Evolutionary conservation across 2,113 vertebrate species (phyloP).

Genomic region (Tychaedon coryphoeus): DNA sequence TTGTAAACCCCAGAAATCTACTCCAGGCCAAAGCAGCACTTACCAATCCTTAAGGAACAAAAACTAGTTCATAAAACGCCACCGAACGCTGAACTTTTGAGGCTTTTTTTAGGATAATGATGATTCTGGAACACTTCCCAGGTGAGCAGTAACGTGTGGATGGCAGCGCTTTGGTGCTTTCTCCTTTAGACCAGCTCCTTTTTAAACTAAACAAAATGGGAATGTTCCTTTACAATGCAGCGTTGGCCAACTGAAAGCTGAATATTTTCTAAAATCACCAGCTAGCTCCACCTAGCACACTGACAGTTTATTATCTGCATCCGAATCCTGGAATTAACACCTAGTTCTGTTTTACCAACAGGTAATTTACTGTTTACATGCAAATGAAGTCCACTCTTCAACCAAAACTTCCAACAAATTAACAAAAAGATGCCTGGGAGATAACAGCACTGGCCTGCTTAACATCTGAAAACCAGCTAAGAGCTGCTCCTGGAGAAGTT

Average conservation of each 20-base stretch:
- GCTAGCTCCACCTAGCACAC: neutral
- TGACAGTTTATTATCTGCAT: neutral
- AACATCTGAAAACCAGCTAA: neutral
- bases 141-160: neutral
- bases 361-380: neutral
- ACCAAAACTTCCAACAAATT: neutral
- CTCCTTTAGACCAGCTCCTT: neutral
- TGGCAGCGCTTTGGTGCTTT: neutral
- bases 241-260: neutral
- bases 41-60: too few relatives aligned
- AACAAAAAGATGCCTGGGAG: neutral
- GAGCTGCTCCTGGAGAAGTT: neutral
- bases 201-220: neutral
- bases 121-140: neutral
- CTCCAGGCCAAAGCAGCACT: neutral
- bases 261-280: neutral
- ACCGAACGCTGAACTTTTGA: accelerated
- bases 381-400: neutral
- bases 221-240: neutral
- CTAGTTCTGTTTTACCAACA: neutral
- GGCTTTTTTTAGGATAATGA: neutral
- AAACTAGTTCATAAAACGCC: neutral
- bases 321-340: neutral
- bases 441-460: neutral
- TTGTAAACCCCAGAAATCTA: accelerated